Percentiles rank a stretch among this genome's conserved stretches.
phyloP scores from a whole-genome alignment of 1,140 invertebrate genomes.

The Microplitis demolitor region DNA sequence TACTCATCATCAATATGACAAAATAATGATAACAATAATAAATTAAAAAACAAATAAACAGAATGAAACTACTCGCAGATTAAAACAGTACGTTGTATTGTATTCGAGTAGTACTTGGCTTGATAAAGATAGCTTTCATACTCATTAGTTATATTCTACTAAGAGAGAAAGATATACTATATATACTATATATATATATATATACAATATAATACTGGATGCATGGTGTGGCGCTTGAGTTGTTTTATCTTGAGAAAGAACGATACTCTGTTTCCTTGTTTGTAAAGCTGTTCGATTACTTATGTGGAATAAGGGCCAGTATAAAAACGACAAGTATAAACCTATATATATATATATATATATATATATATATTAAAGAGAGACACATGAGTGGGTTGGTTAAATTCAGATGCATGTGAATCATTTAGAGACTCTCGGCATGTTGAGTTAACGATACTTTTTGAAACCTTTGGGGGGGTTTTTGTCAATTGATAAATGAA shows the following conservation, averaged over 20 bases:
- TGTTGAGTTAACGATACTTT: too few species aligned
- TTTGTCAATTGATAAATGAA: too few species aligned
- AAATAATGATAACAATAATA: too few species aligned
- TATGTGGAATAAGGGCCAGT: conserved; percentile 32
- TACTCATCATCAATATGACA: background rate
- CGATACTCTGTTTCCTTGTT: conserved; percentile 31
- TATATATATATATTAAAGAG: background rate
- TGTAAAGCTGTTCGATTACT: conserved; percentile 26
- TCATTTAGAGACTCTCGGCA: too few species aligned
- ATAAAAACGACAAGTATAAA: background rate
- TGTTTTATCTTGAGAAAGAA: conserved; percentile 28
- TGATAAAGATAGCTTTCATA: background rate
- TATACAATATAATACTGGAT: background rate
- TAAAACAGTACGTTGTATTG: background rate
- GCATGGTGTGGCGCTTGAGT: conserved; percentile 21
- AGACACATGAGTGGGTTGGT: background rate
- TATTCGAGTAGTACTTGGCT: background rate
- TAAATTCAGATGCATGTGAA: background rate
- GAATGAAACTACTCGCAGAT: conserved; percentile 6
- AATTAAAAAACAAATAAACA: background rate
- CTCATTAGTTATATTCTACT: background rate
- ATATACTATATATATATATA: too few species aligned
- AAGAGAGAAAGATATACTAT: background rate
- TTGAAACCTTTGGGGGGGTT: too few species aligned
- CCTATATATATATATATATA: conserved; percentile 22